Evolutionary conservation across 2,888 invertebrate genomes (phyloP).

Genomic region (Zaprionus lineosus): DNA sequence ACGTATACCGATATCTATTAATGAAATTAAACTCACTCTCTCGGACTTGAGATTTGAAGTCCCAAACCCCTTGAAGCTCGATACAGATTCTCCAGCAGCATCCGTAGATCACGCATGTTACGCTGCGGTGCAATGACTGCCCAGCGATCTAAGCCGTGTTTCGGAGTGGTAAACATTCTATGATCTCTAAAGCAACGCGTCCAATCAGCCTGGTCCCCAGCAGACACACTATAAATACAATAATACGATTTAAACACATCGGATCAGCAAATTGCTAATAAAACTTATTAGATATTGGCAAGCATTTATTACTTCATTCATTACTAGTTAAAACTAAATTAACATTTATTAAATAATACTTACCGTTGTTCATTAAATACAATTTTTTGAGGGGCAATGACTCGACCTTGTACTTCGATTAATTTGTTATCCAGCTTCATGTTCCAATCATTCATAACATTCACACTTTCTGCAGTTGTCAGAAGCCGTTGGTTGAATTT

Average conservation of each 20-base stretch:
- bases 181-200: constrained; percentile 86
- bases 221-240: constrained; percentile 59
- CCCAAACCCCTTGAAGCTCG: constrained; percentile 83
- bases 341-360: constrained; percentile 4
- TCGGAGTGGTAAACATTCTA: constrained; percentile 82
- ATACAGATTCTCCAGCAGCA: constrained; percentile 75
- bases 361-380: constrained; percentile 82
- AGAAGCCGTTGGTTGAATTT: constrained; percentile 87
- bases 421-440: constrained; percentile 86
- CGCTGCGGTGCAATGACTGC: constrained; percentile 80
- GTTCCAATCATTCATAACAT: constrained; percentile 89
- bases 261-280: too few species aligned
- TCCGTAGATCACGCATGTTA: constrained; percentile 66
- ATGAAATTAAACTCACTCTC: constrained; percentile 65
- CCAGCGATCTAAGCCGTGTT: constrained; percentile 82
- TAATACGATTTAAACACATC: too few species aligned
- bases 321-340: too few species aligned
- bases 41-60: constrained; percentile 82
- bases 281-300: background rate
- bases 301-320: background rate
- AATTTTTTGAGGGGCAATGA: constrained; percentile 87
- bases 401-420: constrained; percentile 87
- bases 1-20: too few species aligned
- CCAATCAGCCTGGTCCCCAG: constrained; percentile 90
- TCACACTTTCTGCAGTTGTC: constrained; percentile 83